These are phyloP conservation scores for Mus musculus DNA, from an alignment of 2,113 vertebrate genomes.

Conservation along the genomic window DNA sequence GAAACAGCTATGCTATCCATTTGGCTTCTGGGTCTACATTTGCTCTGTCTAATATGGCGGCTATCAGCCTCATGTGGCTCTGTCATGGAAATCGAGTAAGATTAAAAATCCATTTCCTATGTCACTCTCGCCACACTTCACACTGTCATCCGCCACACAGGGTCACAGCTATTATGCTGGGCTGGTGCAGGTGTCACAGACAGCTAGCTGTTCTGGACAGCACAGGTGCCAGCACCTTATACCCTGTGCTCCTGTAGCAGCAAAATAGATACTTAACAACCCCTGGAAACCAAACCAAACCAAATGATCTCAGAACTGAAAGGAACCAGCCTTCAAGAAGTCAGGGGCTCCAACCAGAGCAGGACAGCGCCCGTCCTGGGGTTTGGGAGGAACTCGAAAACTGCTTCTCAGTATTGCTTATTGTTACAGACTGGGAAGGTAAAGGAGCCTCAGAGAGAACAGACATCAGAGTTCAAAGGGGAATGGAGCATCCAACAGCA, in stretches of 20 bases:
- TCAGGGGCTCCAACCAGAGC: slow-evolving; percentile 39
- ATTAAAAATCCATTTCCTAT: slow-evolving; percentile 16
- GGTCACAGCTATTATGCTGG: not conserved
- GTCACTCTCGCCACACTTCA: slow-evolving; percentile 24
- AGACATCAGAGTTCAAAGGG: not conserved
- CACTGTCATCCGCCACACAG: slow-evolving; percentile 5
- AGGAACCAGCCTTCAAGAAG: slow-evolving; percentile 3
- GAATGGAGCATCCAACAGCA: not conserved
- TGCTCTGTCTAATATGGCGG: not conserved
- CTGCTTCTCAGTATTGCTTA: not conserved
- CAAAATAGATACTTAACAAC: slow-evolving; percentile 26
- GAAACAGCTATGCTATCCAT: not conserved
- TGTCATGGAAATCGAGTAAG: slow-evolving; percentile 32
- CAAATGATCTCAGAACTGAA: not conserved
- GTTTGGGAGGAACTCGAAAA: not conserved
- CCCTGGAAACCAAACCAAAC: slow-evolving; percentile 30
- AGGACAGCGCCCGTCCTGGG: not conserved
- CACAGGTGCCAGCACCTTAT: not conserved
- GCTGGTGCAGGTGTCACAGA: not conserved
- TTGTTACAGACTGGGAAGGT: not conserved
- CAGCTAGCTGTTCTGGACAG: slow-evolving; percentile 32
- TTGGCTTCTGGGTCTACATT: not conserved
- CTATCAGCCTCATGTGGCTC: not conserved
- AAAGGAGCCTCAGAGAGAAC: not conserved
- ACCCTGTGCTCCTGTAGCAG: not conserved